Base-by-base conservation (phyloP, 2,113 vertebrate genomes). In the Alces alces region DNA sequence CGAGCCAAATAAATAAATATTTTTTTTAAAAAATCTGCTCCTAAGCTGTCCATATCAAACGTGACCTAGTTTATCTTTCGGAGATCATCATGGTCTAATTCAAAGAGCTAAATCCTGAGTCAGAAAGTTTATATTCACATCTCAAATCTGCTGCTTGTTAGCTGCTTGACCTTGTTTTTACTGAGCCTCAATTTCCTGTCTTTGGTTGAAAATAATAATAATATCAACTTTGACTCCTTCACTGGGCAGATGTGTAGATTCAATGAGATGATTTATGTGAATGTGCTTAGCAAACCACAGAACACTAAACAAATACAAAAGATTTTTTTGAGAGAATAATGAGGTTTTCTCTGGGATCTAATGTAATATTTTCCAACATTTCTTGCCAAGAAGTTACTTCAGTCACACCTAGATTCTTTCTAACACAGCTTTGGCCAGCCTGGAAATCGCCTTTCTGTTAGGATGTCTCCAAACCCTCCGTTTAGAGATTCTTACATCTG, bases 341-440 rank as follows among this genome's bases (percentile, higher is more conserved):
- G 58, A 96, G 66, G 58, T 83, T 97, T 78, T 96, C 64, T 92
- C 55, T 86, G 86, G 47, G 91, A 57, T 57, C 64, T 73, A 9
- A 7, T 54, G 64, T 90, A 91, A 96, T 90, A 94, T 96, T 97
- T 97, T 97, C 91, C 93, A 92, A 55, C 33, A 86, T 91, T 92
- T 89, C 82, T 94, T 93, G 89, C 97, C 97, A 92, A 88, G 64
- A 86, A 70, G 23, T 95, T 97, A 76, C 83, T 96, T 88, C 79
- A 66, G 50, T 96, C 79, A 92, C 61, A 97, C 97, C 96, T 98
- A 87, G 73, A 88, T 96, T 97, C 79, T 84, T 91, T 73, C 61
- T 6, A 78, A 64, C 10, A 7, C 43, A 47, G 89, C 84, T 89
- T 84, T 12, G 60, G 89, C 79, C 64, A 79, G 57, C 15, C 96